A percentile compares a stretch with the other conserved stretches of the same genome.
These are phyloP conservation scores for Synaphobranchus kaupii DNA, from an alignment of 2,797 vertebrate genomes.

Conservation along the genomic window DNA sequence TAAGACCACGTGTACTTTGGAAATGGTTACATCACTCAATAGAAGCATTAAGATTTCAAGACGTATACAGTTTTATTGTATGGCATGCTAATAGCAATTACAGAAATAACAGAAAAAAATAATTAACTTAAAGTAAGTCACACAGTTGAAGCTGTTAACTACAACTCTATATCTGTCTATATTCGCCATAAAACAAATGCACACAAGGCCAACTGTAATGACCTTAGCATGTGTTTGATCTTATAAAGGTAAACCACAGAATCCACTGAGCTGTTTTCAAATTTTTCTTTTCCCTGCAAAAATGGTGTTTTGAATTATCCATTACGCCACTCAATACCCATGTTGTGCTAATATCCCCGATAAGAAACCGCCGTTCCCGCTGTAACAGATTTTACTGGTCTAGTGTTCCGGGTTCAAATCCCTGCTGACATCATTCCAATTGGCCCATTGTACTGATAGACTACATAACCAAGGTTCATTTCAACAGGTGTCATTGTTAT, in stretches of 20 bases:
- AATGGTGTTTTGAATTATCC: not conserved
- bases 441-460: conserved; percentile 20
- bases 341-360: not conserved
- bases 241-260: not conserved
- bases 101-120: not conserved
- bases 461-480: conserved; percentile 33
- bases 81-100: not conserved
- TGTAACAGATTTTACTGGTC: not conserved
- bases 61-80: not conserved
- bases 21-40: not conserved
- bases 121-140: not conserved
- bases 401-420: not conserved
- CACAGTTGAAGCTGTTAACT: not conserved
- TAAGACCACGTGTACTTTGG: not conserved
- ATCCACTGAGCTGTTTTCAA: not conserved
- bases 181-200: not conserved
- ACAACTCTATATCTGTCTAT: not conserved
- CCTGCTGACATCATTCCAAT: not conserved
- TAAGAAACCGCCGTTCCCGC: not conserved
- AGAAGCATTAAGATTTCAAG: not conserved
- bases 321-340: not conserved
- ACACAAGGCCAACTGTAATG: too few relatives aligned
- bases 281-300: not conserved
- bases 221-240: not conserved
- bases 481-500: conserved; percentile 27